A percentile compares a stretch with the other conserved stretches of the same genome.
phyloP scores from a whole-genome alignment of 2,888 invertebrate genomes.

The Pollenia griseotomentosa region DNA sequence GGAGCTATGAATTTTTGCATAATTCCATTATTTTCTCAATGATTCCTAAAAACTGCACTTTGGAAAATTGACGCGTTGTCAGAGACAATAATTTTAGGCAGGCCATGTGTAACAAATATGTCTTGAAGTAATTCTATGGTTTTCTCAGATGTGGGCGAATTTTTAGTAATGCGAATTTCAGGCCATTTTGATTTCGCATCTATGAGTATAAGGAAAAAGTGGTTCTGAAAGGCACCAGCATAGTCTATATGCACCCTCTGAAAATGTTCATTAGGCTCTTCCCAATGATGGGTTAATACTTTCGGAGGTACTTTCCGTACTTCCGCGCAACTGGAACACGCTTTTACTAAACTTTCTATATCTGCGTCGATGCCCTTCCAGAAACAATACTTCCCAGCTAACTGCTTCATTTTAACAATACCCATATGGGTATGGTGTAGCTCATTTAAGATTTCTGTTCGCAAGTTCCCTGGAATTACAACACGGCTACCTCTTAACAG shows the following conservation, averaged over 20 bases:
- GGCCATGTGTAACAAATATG: slow-evolving; percentile 33
- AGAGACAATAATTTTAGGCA: neutral
- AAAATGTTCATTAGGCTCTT: too few species aligned
- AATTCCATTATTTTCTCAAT: neutral
- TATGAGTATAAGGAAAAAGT: too few species aligned
- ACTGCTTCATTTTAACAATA: slow-evolving; percentile 77
- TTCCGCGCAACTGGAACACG: slow-evolving; percentile 46
- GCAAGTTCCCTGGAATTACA: neutral
- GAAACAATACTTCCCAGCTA: slow-evolving; percentile 76
- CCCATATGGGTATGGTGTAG: slow-evolving; percentile 9
- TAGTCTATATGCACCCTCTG: too few species aligned
- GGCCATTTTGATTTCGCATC: too few species aligned
- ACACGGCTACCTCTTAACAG: too few species aligned
- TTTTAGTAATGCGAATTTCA: slow-evolving; percentile 16
- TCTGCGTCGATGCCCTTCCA: slow-evolving; percentile 77
- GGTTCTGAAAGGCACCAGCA: too few species aligned
- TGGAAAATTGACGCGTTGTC: slow-evolving; percentile 23
- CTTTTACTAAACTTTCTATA: slow-evolving; percentile 74
- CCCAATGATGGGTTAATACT: neutral
- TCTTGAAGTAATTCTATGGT: slow-evolving; percentile 36
- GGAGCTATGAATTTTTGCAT: neutral
- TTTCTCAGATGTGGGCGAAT: slow-evolving; percentile 30
- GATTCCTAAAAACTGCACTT: slow-evolving; percentile 14
- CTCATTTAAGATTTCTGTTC: slow-evolving; percentile 50
- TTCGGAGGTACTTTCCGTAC: slow-evolving; percentile 26